phyloP scores from a whole-genome alignment of 2,888 invertebrate genomes.

The Tanytarsus gracilentus region DNA sequence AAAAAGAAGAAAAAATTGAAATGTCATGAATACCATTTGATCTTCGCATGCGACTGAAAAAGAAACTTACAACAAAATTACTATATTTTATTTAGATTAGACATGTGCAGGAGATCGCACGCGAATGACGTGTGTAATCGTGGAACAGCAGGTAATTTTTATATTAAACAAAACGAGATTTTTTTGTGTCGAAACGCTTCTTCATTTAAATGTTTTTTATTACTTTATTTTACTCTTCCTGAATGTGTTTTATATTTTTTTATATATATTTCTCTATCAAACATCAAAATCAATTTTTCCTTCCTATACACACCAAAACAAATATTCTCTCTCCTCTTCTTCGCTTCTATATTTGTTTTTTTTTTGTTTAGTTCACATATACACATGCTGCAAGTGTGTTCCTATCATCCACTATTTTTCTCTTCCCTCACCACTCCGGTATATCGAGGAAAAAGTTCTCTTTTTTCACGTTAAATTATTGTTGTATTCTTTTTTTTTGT shows the following conservation, averaged over 20 bases:
- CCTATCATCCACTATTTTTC: too few relatives aligned
- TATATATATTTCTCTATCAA: neutral
- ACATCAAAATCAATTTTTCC: neutral
- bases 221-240: neutral
- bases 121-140: slow-evolving; percentile 93
- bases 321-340: neutral
- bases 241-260: slow-evolving; percentile 3
- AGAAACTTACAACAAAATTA: slow-evolving; percentile 44
- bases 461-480: too few relatives aligned
- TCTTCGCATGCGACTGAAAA: too few relatives aligned
- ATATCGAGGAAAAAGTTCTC: too few relatives aligned
- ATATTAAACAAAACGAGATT: neutral
- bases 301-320: neutral
- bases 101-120: slow-evolving; percentile 96
- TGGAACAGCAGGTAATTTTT: slow-evolving; percentile 88
- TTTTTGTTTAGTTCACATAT: too few relatives aligned
- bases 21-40: slow-evolving; percentile 4
- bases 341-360: neutral
- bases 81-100: too few relatives aligned
- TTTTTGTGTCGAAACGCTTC: neutral
- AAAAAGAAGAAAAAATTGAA: neutral
- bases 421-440: too few relatives aligned
- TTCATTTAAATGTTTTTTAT: neutral
- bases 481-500: too few relatives aligned
- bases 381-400: too few relatives aligned